Conservation (phyloP, 2,888 invertebrate species). For the Disparrhopalites patrizii region DNA sequence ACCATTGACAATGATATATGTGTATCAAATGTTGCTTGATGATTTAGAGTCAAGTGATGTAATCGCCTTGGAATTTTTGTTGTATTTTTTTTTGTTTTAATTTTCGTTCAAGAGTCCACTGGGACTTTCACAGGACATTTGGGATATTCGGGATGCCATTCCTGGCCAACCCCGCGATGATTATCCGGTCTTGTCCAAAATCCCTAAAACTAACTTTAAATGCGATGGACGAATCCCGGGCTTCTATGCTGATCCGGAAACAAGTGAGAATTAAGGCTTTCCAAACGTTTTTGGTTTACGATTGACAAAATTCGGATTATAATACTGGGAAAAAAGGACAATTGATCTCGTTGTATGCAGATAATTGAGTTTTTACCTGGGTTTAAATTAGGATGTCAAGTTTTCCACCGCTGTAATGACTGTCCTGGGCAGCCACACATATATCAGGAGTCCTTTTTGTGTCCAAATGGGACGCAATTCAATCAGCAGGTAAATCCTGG, state of each 20-base stretch:
- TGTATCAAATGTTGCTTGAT: too few species aligned
- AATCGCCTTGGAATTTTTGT: too few species aligned
- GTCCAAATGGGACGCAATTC: conserved; percentile 65
- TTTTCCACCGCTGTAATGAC: conserved; percentile 62
- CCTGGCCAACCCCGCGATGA: conserved; percentile 65
- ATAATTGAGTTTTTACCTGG: too few species aligned
- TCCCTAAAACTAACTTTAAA: conserved; percentile 62
- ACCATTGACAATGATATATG: too few species aligned
- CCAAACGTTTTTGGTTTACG: too few species aligned
- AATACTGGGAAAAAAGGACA: too few species aligned
- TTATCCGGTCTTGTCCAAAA: conserved; percentile 60
- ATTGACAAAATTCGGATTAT: too few species aligned
- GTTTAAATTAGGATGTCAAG: conserved; percentile 59
- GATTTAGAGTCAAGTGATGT: too few species aligned
- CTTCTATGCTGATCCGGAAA: conserved; percentile 49
- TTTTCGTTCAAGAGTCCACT: not conserved
- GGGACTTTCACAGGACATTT: conserved; percentile 52
- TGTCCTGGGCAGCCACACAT: conserved; percentile 50
- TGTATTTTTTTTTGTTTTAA: too few species aligned
- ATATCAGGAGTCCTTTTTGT: conserved; percentile 61
- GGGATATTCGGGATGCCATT: conserved; percentile 62
- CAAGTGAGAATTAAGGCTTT: too few species aligned
- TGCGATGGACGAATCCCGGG: conserved; percentile 58
- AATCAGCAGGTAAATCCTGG: conserved; percentile 65
- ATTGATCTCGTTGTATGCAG: too few species aligned